Base-by-base conservation (phyloP, 2,888 invertebrate genomes). In the Eristalis intricaria region DNA sequence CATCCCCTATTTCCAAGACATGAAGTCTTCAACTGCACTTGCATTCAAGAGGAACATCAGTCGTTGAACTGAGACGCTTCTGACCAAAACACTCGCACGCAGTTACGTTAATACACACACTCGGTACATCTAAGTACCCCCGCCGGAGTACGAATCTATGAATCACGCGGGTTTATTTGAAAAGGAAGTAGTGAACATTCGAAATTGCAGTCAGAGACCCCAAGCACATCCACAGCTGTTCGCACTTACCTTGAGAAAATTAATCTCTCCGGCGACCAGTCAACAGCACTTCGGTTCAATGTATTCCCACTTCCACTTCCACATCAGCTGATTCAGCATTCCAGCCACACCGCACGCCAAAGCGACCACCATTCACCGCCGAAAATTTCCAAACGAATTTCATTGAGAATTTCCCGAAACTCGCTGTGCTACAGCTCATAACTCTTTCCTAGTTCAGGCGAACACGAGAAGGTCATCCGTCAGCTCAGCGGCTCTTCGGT, bases 401-500 rank as follows among this genome's bases (percentile, higher is more conserved):
- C 73, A 82, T 83, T 82, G 74, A 78, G 23, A 66, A 75, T 56
- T 68, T 68, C 80, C 40, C n/a, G 32, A 26, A 40, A 29, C 13
- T 11, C 29, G 29, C n/a, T 50, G 15, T 43, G n/a, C 11, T 32
- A n/a, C 60, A 68, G 29, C 29, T 19, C 38, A 50, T 8, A 50
- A 50, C 26, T 65, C 38, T 26, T 71, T 58, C 58, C 26, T 61
- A 66, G 60, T 73, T 70, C 78, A 74, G 32, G 78, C 82, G 66
- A 69, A 50, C 63, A n/a, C 56, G 15, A 66, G 86, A 79, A 86
- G 86, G 86, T 86, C 83, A 83, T 56, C 63, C 63, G 74, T 66
- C 70, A 65, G 70, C 38, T 68, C 75, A 43, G 68, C 15, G 75
- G 70, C 68, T 86, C 70, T 83, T 86, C 83, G 86, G 86, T 75